These are phyloP conservation scores for Caenorhabditis zanzibari DNA, from an alignment of 2,888 invertebrate genomes.

Conservation along the genomic window DNA sequence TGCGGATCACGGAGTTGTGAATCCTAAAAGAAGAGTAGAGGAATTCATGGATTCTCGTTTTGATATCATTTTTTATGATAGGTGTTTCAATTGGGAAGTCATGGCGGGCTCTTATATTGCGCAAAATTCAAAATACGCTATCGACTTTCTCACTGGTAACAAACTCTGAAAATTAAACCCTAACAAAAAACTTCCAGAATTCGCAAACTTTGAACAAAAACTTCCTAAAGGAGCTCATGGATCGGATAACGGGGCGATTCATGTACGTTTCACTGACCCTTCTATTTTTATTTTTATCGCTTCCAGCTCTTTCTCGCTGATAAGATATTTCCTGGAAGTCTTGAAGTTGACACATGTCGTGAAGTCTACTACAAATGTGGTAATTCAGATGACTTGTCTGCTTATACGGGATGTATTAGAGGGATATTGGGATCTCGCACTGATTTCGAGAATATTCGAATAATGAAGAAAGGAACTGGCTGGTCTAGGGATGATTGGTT, in stretches of 20 bases:
- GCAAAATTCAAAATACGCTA: slow-evolving; percentile 44
- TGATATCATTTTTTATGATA: slow-evolving; percentile 67
- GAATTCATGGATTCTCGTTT: slow-evolving; percentile 62
- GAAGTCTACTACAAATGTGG: slow-evolving; percentile 63
- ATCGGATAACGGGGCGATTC: slow-evolving; percentile 65
- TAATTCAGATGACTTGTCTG: slow-evolving; percentile 65
- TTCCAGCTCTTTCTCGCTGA: slow-evolving; percentile 52
- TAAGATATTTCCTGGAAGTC: slow-evolving; percentile 33
- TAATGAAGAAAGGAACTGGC: slow-evolving; percentile 58
- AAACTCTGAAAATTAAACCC: no score
- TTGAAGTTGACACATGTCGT: slow-evolving; percentile 37
- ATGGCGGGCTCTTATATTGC: slow-evolving; percentile 65
- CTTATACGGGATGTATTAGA: slow-evolving; percentile 73
- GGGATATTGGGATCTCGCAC: slow-evolving; percentile 67
- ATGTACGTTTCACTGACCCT: slow-evolving; percentile 10
- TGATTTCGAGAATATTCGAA: slow-evolving; percentile 41
- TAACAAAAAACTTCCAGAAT: slow-evolving; percentile 23
- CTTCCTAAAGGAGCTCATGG: slow-evolving; percentile 64
- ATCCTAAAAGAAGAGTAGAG: slow-evolving; percentile 64
- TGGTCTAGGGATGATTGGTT: slow-evolving; percentile 67
- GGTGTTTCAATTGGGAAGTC: slow-evolving; percentile 67
- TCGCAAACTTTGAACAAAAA: slow-evolving; percentile 57
- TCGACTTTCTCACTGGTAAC: slow-evolving; percentile 54
- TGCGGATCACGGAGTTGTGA: slow-evolving; percentile 68
- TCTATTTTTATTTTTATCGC: neutral